Evolutionary conservation across 2,797 vertebrate species (phyloP).

Genomic region (Acomys russatus): DNA sequence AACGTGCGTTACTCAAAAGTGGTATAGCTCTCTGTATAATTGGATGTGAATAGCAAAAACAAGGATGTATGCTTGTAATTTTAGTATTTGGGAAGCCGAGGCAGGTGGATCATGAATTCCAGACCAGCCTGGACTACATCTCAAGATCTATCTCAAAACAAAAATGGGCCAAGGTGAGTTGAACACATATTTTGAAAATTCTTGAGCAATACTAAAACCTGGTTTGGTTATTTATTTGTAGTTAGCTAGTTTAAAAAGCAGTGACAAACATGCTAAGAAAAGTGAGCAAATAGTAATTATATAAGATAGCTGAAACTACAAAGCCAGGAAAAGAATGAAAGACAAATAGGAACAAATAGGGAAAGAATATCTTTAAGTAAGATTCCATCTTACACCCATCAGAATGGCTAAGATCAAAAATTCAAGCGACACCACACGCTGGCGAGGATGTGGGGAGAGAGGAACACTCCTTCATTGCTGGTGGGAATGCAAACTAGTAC

Average conservation of each 20-base stretch:
- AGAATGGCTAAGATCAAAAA: too few species aligned
- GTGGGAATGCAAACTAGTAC: too few species aligned
- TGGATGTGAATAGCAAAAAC: not conserved
- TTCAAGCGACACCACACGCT: too few species aligned
- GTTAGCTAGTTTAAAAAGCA: not conserved
- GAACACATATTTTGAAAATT: not conserved
- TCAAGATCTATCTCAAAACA: not conserved
- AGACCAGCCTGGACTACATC: not conserved
- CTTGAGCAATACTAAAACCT: not conserved
- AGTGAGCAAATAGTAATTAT: not conserved
- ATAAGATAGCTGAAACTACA: slow-evolving; percentile 37
- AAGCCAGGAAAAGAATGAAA: not conserved
- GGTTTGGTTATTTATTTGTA: not conserved
- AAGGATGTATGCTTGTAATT: not conserved
- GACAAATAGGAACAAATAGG: not conserved
- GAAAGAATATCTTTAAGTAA: not conserved
- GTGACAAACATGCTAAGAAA: not conserved
- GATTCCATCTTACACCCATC: too few species aligned
- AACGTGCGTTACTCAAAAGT: not conserved
- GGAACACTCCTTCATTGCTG: too few species aligned
- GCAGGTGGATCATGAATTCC: not conserved
- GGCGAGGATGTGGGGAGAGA: too few species aligned
- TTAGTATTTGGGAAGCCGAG: not conserved
- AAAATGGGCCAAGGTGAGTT: not conserved
- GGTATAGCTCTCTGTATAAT: not conserved